Base-by-base conservation (phyloP, 2,888 invertebrate species). In the Priocnemis perturbator region DNA sequence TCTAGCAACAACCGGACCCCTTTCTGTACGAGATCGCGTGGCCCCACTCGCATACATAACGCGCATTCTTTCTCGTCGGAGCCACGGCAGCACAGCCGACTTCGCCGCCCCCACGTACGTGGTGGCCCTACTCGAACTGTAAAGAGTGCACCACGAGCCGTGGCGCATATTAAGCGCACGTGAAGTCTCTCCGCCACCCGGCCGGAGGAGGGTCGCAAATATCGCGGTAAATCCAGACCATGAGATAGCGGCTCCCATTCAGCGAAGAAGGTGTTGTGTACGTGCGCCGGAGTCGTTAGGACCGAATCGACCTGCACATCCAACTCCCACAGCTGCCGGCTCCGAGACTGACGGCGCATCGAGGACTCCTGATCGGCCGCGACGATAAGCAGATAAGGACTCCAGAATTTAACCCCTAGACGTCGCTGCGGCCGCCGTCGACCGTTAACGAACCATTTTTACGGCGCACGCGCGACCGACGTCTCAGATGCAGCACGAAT, bases 341-440 rank as follows among this genome's bases (percentile, higher is more conserved):
- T 44, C 21, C 23, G 58, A 30, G 44, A 55, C 20, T 58, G 23
- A 60, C 9, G 50, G 47, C 37, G 1, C 37, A 37, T 37, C 37
- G 37, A 11, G 37, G 45, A 17, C 20, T 30, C 45, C 60, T 44
- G 53, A 65, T 55, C 55, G 55, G 50, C 11, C 23, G 48, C 59
- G 50, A n/a, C 59, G 45, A 23, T 55, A 48, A 66, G 20, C 7
- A 26, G 58, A 20, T 47, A 48, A 53, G 63, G 71, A 17, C 21
- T 57, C 45, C 30, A 61, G 67, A 71, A 75, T 78, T 37, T 37
- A 37, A 37, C 37, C 14, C 11, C 7, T 37, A 37, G 37, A 37
- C 37, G 37, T 9, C 37, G 26, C 26, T 5, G 26, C 26, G 3
- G 26, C 26, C 26, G 26, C 26, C 26, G 26, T 26, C 26, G 26